These are phyloP conservation scores for Nomada fucata DNA, from an alignment of 2,888 invertebrate species.

Conservation along the genomic window DNA sequence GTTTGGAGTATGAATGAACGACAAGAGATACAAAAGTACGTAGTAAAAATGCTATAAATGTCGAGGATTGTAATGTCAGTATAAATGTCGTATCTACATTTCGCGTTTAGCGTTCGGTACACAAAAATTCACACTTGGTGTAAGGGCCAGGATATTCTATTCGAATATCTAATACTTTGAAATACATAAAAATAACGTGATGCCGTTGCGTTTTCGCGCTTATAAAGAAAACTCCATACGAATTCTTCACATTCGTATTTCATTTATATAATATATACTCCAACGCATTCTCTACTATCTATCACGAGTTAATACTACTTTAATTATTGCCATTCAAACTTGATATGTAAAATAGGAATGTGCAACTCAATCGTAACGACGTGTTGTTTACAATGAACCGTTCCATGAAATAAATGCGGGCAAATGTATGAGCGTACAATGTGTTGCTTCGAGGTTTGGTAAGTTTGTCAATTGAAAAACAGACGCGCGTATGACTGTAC, in stretches of 20 bases:
- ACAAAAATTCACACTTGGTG: slow-evolving; percentile 47
- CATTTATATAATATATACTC: slow-evolving; percentile 1
- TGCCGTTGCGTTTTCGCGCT: slow-evolving; percentile 18
- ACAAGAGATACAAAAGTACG: slow-evolving; percentile 48
- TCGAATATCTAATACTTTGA: slow-evolving; percentile 32
- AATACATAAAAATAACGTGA: slow-evolving; percentile 25
- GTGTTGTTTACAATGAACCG: slow-evolving; percentile 21
- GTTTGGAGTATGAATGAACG: slow-evolving; percentile 20
- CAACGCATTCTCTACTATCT: slow-evolving; percentile 25
- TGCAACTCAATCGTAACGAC: slow-evolving; percentile 26
- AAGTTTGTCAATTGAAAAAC: slow-evolving; percentile 45
- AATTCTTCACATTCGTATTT: slow-evolving; percentile 25
- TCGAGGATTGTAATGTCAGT: slow-evolving; percentile 22
- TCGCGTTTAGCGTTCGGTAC: slow-evolving; percentile 30
- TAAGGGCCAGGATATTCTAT: neutral
- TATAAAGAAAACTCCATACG: slow-evolving; percentile 30
- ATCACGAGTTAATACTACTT: slow-evolving; percentile 35
- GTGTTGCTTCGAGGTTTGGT: slow-evolving; percentile 2
- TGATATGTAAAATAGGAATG: slow-evolving; percentile 51
- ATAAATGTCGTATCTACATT: slow-evolving; percentile 48
- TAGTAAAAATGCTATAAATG: slow-evolving; percentile 47
- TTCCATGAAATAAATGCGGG: slow-evolving; percentile 42
- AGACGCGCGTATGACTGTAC: slow-evolving; percentile 72
- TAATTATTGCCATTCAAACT: slow-evolving; percentile 30
- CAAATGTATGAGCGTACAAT: slow-evolving; percentile 26